Conservation (phyloP, 2,797 vertebrate species). For the Gobionotothen gibberifrons region DNA sequence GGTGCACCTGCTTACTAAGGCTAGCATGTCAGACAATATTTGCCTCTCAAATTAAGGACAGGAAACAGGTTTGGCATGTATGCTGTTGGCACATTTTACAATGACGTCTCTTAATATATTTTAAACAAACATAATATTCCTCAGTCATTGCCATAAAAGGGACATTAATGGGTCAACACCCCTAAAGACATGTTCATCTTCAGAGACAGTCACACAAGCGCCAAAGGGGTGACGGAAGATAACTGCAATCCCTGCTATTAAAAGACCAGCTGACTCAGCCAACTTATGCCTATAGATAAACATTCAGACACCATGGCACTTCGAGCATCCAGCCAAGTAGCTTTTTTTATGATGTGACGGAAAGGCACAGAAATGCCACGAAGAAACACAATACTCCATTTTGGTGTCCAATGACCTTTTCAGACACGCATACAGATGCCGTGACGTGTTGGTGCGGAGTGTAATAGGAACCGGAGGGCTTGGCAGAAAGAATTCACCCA, state of each 20-base stretch:
- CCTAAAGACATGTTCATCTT: slow-evolving; percentile 39
- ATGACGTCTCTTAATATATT: not conserved
- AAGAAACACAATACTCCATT: slow-evolving; percentile 19
- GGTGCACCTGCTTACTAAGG: slow-evolving; percentile 30
- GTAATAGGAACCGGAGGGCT: slow-evolving; percentile 18
- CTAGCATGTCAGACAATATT: slow-evolving; percentile 9
- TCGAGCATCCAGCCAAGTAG: slow-evolving; percentile 10
- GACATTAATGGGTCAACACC: slow-evolving; percentile 25
- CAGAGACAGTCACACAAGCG: slow-evolving; percentile 48
- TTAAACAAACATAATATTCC: slow-evolving; percentile 17
- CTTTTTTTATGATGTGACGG: slow-evolving; percentile 26
- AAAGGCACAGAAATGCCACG: slow-evolving; percentile 9
- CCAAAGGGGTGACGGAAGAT: slow-evolving; percentile 61
- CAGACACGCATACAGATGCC: slow-evolving; percentile 4
- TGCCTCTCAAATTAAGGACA: slow-evolving; percentile 10
- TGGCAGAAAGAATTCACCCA: slow-evolving; percentile 12
- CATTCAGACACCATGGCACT: slow-evolving; percentile 43
- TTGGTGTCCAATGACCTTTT: slow-evolving; percentile 36
- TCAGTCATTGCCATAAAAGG: slow-evolving; percentile 4
- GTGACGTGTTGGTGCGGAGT: not conserved
- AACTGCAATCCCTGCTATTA: slow-evolving; percentile 68
- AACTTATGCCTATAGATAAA: slow-evolving; percentile 67
- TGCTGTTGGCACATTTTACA: not conserved
- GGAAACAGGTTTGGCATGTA: not conserved
- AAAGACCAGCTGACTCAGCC: slow-evolving; percentile 72